Percentiles rank a stretch among this genome's conserved stretches.
Conservation (phyloP, 2,113 vertebrate genomes). For the Neogobius melanostomus region DNA sequence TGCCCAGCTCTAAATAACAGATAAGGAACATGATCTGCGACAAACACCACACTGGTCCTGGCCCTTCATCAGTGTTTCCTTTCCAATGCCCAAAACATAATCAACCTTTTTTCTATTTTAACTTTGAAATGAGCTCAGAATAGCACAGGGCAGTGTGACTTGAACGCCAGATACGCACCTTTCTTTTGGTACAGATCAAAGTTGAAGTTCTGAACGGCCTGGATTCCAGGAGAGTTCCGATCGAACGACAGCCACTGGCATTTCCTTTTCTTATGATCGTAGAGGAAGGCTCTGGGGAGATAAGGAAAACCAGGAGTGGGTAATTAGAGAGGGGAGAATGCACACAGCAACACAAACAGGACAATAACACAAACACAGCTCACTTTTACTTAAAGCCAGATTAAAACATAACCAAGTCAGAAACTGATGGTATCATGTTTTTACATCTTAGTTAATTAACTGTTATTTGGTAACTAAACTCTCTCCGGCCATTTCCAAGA, state of each 20-base stretch:
- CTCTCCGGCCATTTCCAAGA: no score
- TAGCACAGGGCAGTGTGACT: no score
- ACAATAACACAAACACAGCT: background rate
- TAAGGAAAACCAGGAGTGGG: conserved; percentile 13
- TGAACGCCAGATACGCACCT: conserved; percentile 78
- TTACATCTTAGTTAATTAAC: no score
- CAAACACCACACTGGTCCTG: conserved; percentile 53
- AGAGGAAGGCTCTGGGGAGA: conserved; percentile 77
- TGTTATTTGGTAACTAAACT: no score
- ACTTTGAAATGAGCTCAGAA: no score
- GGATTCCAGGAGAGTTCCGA: conserved; percentile 85
- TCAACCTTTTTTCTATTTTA: background rate
- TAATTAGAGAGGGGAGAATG: background rate
- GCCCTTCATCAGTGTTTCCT: conserved; percentile 32
- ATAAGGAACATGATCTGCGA: conserved; percentile 59
- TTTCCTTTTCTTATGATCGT: conserved; percentile 78
- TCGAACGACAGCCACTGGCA: conserved; percentile 96
- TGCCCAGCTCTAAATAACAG: conserved; percentile 57
- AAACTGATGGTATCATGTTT: no score
- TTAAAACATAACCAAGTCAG: no score
- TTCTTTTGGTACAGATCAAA: conserved; percentile 97
- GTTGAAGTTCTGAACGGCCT: conserved; percentile 82
- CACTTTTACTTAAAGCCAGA: background rate
- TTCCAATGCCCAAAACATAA: conserved; percentile 3
- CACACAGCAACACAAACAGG: no score